A percentile compares a stretch with the other conserved stretches of the same genome.
Evolutionary conservation across 2,113 vertebrate genomes (phyloP).

Genomic region (Halichoeres trimaculatus): DNA sequence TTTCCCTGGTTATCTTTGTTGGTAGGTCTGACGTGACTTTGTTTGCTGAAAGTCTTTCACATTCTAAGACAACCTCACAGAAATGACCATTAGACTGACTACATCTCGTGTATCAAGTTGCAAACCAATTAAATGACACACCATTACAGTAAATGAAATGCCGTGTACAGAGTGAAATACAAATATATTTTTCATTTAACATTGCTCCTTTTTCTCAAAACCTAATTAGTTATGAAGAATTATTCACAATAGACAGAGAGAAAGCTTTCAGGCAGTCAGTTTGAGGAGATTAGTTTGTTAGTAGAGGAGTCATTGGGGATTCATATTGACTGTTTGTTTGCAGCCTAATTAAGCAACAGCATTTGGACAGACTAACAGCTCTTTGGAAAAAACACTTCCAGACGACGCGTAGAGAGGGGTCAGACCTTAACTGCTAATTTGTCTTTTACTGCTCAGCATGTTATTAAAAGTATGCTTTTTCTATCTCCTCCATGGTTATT

Average conservation of each 20-base stretch:
- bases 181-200: background rate
- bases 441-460: background rate
- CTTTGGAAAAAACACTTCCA: slow-evolving; percentile 12
- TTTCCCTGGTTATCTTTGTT: no score
- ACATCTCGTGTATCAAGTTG: slow-evolving; percentile 18
- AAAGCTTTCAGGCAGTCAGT: background rate
- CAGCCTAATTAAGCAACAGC: background rate
- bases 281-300: slow-evolving; percentile 21
- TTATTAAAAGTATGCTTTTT: background rate
- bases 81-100: slow-evolving; percentile 11
- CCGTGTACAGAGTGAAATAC: background rate
- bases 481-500: background rate
- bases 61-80: slow-evolving; percentile 7
- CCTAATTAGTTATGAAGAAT: slow-evolving; percentile 5
- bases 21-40: background rate
- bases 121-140: slow-evolving; percentile 1
- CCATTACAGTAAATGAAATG: background rate
- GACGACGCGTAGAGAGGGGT: background rate
- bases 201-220: background rate
- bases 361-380: background rate
- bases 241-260: background rate
- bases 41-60: background rate
- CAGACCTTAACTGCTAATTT: background rate
- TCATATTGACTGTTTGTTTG: background rate
- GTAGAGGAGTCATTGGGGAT: slow-evolving; percentile 11